phyloP scores from a whole-genome alignment of 2,113 vertebrate species.

The Laticauda colubrina region DNA sequence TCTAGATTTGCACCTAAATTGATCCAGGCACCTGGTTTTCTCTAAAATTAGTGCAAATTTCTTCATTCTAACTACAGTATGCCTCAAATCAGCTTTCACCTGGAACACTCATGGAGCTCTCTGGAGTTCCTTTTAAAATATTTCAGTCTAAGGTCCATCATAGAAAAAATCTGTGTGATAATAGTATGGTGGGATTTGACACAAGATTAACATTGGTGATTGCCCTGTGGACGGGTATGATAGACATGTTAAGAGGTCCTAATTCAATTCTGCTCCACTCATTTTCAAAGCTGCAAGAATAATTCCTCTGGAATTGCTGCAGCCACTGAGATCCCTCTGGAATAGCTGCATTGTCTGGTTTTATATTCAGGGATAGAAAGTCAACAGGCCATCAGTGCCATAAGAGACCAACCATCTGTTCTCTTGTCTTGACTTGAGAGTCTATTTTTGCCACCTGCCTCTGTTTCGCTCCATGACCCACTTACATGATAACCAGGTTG shows the following conservation, averaged over 20 bases:
- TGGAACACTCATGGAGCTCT: background rate
- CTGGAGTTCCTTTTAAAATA: background rate
- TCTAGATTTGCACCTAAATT: background rate
- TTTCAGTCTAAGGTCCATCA: background rate
- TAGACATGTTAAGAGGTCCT: background rate
- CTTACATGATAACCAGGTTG: constrained; percentile 31
- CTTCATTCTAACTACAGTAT: background rate
- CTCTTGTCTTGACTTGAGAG: constrained; percentile 1
- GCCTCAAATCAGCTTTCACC: background rate
- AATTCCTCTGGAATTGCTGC: constrained; percentile 24
- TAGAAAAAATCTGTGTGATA: background rate
- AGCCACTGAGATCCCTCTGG: constrained; percentile 27
- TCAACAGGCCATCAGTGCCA: constrained; percentile 23
- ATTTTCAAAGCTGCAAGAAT: constrained; percentile 4
- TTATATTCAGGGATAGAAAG: constrained; percentile 35
- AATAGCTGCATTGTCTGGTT: constrained; percentile 22
- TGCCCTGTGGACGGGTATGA: background rate
- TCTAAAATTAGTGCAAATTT: constrained; percentile 22
- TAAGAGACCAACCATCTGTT: constrained; percentile 32
- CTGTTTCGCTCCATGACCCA: constrained; percentile 28
- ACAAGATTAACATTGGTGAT: background rate
- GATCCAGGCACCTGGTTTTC: constrained; percentile 10
- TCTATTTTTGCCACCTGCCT: background rate
- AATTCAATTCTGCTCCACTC: constrained; percentile 8
- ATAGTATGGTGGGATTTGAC: background rate